Evolutionary conservation across 2,888 invertebrate species (phyloP).

Genomic region (Standfussiana lucernea): DNA sequence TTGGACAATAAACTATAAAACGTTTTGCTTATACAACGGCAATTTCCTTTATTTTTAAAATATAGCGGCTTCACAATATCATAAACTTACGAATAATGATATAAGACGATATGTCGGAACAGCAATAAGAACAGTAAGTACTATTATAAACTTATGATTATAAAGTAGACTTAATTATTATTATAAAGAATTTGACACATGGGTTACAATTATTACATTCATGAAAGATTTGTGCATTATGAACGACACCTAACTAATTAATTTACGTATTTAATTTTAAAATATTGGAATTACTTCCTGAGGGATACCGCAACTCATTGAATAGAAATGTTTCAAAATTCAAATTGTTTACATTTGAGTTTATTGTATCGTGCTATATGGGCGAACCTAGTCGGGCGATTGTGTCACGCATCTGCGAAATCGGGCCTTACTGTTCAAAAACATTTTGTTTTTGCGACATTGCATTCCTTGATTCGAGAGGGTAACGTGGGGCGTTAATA

Average conservation of each 20-base stretch:
- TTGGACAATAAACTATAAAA: conserved; percentile 89
- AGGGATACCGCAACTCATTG: conserved; percentile 86
- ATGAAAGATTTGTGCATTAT: conserved; percentile 81
- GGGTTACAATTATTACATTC: conserved; percentile 82
- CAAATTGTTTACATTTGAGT: conserved; percentile 76
- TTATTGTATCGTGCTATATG: conserved; percentile 87
- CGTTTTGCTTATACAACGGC: conserved; percentile 90
- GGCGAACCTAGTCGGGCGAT: conserved; percentile 89
- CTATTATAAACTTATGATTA: conserved; percentile 81
- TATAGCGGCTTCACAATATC: conserved; percentile 90
- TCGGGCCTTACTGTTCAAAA: conserved; percentile 76
- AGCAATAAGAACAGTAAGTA: conserved; percentile 89
- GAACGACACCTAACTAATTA: conserved; percentile 77
- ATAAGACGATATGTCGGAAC: conserved; percentile 90
- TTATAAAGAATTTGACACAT: conserved; percentile 87
- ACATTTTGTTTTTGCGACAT: conserved; percentile 84
- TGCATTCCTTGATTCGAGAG: conserved; percentile 87
- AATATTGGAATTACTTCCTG: conserved; percentile 88
- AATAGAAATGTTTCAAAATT: conserved; percentile 72
- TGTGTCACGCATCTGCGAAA: conserved; percentile 87
- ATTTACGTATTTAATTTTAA: conserved; percentile 81
- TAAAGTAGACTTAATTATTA: conserved; percentile 80
- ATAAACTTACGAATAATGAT: conserved; percentile 87
- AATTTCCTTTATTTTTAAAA: conserved; percentile 91
- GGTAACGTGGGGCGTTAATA: conserved; percentile 83